phyloP scores from a whole-genome alignment of 2,113 vertebrate species.

The Sylvietta virens region DNA sequence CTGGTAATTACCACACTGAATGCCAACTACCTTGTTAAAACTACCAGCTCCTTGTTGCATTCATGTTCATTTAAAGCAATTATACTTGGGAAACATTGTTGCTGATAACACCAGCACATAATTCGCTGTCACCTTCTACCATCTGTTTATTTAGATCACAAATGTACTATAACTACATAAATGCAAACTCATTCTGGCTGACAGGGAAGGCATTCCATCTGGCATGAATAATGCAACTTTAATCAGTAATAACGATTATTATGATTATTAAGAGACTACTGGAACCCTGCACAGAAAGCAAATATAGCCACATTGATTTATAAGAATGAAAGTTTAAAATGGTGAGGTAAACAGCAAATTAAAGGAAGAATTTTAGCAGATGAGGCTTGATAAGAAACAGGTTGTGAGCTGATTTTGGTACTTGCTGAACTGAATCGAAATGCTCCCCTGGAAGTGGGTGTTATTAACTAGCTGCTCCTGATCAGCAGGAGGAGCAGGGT shows the following conservation, averaged over 20 bases:
- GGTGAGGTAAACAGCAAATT: constrained; percentile 21
- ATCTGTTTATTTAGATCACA: constrained; percentile 76
- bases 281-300: constrained; percentile 57
- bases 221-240: constrained; percentile 76
- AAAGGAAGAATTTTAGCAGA: constrained; percentile 8
- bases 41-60: neutral
- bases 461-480: neutral
- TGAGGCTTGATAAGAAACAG: neutral
- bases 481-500: neutral
- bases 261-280: constrained; percentile 75
- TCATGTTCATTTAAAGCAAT: constrained; percentile 70
- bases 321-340: constrained; percentile 52
- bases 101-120: constrained; percentile 65
- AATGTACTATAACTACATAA: constrained; percentile 69
- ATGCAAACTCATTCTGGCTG: constrained; percentile 66
- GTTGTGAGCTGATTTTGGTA: neutral
- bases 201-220: constrained; percentile 71
- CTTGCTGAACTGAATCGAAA: neutral
- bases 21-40: constrained; percentile 30
- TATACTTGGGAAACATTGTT: constrained; percentile 43
- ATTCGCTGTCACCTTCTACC: constrained; percentile 69
- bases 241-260: constrained; percentile 77
- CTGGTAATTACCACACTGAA: neutral
- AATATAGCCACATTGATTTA: constrained; percentile 64
- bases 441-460: neutral